Conservation (phyloP, 1,140 invertebrate species). For the Gerris buenoi region DNA sequence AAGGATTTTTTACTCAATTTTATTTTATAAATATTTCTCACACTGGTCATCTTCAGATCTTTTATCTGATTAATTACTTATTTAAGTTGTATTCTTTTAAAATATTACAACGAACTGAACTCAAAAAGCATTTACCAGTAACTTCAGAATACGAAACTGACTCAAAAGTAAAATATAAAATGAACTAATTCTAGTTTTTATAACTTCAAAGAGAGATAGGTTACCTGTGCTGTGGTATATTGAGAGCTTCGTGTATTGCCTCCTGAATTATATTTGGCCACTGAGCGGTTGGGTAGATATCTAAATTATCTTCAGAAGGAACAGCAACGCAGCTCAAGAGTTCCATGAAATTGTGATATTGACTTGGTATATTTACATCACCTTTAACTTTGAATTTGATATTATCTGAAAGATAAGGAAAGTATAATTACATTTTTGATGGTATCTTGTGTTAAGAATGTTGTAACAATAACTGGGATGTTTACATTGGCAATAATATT, state of each 20-base stretch:
- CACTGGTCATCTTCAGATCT: too few relatives aligned
- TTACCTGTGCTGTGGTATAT: slow-evolving; percentile 24
- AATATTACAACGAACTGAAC: too few relatives aligned
- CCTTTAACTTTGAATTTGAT: slow-evolving; percentile 34
- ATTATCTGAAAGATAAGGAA: slow-evolving; percentile 10
- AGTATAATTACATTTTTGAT: neutral
- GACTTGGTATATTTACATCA: slow-evolving; percentile 31
- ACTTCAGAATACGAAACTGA: too few relatives aligned
- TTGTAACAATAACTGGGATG: neutral
- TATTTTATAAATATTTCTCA: too few relatives aligned
- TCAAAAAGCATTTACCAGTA: too few relatives aligned
- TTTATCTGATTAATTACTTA: too few relatives aligned
- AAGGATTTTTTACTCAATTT: too few relatives aligned
- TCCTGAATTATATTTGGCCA: slow-evolving; percentile 22
- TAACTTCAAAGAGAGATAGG: too few relatives aligned
- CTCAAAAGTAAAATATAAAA: too few relatives aligned
- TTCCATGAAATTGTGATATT: slow-evolving; percentile 54
- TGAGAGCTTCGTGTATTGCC: slow-evolving; percentile 17
- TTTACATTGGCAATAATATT: neutral
- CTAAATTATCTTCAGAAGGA: slow-evolving; percentile 48
- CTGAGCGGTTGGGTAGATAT: slow-evolving; percentile 41
- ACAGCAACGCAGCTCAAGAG: slow-evolving; percentile 43
- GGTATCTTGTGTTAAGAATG: neutral
- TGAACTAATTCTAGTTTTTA: too few relatives aligned
- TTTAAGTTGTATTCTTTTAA: too few relatives aligned